Base-by-base conservation (phyloP, 1,140 invertebrate genomes). In the Lasaia peninsularis region DNA sequence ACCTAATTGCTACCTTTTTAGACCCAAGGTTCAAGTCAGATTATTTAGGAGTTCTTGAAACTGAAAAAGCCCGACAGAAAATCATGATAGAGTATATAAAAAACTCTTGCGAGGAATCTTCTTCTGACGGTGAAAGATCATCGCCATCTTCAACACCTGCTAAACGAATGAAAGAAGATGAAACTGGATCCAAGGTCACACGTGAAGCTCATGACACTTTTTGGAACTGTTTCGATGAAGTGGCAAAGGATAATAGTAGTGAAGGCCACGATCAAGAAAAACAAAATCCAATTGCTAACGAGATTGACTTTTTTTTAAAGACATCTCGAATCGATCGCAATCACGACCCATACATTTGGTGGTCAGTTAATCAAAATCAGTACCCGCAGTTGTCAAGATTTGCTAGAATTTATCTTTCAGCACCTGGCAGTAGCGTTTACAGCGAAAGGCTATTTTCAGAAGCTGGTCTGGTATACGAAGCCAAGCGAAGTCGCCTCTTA, bases 361-460 rank as follows among this genome's bases (percentile, higher is more conserved):
- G 64, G 62, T 52, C 52, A 58, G 53, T 48, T 57, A 68, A 71
- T 58, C 16, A 12, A 1, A 67, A 58, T 40, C 57, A 70, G 51
- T 64, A 69, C 51, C 24, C 24, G 24, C 24, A 24, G 24, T 24
- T 24, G 24, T 24, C 24, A 24, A 24, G 24, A 28, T 59, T 56
- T 31, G 53, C 34, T 14, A 31, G 50, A 40, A 21, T 61, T 6
- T 61, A 51, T 52, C 49, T 61, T 16, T 52, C 18, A 31, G 31
- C 67, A 18, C 72, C 69, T 51, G 20, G 56, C 18, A 73, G 73
- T 34, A 65, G 62, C 44, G 63, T 73, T 14, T 75, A 73, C 28
- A 70, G 63, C 18, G 73, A 75, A 55, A 66, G 63, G 56, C 59
- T 71, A 14, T 75, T 71, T 67, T 73, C 66, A 14, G 63, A 69